phyloP scores from a whole-genome alignment of 2,113 vertebrate species.

The Podiceps cristatus region DNA sequence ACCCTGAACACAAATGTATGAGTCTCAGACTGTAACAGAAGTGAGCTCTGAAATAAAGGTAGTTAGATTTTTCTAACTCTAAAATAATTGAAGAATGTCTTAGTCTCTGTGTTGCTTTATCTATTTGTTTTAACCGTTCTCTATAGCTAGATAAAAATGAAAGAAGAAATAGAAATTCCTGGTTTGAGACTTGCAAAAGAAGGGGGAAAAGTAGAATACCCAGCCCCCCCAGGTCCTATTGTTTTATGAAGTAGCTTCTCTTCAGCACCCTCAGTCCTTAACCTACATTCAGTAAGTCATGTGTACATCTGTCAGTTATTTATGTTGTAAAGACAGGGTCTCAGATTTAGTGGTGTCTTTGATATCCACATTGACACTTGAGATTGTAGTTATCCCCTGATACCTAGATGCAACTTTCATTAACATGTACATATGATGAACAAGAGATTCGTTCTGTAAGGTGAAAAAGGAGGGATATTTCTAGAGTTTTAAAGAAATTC shows the following conservation, averaged over 20 bases:
- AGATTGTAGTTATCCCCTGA: not conserved
- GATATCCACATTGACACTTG: accelerated
- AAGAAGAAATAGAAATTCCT: not conserved
- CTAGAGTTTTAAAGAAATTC: not conserved
- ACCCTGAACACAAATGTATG: not conserved
- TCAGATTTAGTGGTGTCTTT: not conserved
- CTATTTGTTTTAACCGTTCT: not conserved
- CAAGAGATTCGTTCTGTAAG: not conserved
- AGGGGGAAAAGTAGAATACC: not conserved
- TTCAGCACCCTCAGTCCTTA: not conserved
- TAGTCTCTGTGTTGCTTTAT: not conserved
- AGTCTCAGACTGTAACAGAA: not conserved
- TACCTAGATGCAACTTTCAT: not conserved
- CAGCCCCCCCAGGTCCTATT: not conserved
- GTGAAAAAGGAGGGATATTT: not conserved
- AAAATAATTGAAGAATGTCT: not conserved
- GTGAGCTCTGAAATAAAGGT: not conserved
- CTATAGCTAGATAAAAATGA: not conserved
- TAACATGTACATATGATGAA: not conserved
- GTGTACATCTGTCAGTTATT: not conserved
- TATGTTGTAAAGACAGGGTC: not conserved
- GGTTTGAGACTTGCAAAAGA: not conserved
- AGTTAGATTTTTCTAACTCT: not conserved
- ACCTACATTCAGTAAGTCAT: not conserved
- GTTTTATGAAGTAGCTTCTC: not conserved